phyloP scores from a whole-genome alignment of 2,113 vertebrate species.

The Erythrocercus mccallii region DNA sequence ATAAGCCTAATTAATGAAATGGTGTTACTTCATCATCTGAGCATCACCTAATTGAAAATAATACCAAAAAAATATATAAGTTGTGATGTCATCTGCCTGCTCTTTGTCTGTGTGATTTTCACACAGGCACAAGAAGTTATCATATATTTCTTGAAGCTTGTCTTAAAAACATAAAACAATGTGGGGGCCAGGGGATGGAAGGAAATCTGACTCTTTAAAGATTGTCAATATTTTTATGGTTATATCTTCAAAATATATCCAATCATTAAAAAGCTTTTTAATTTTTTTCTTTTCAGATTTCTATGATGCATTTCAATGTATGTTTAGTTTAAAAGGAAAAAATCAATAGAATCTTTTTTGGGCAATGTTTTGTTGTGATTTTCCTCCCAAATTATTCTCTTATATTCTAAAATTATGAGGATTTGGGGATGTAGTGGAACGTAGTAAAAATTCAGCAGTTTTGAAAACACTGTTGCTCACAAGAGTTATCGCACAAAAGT shows the following conservation, averaged over 20 bases:
- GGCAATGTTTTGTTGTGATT: neutral
- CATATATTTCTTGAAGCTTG: neutral
- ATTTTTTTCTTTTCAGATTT: neutral
- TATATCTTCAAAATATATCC: too few relatives aligned
- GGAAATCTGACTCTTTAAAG: neutral
- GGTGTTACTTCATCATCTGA: slow-evolving; percentile 7
- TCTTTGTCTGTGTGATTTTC: neutral
- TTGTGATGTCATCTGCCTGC: neutral
- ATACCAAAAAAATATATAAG: neutral
- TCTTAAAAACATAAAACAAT: neutral
- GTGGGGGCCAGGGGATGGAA: fast-evolving
- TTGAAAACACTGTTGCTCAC: neutral
- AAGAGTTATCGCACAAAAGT: neutral
- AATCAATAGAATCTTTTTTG: neutral
- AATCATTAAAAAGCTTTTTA: too few relatives aligned
- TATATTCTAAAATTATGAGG: neutral
- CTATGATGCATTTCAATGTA: fast-evolving
- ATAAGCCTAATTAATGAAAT: slow-evolving; percentile 18
- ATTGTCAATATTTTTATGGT: neutral
- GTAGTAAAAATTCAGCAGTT: neutral
- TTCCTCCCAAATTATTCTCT: neutral
- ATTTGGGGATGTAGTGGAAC: neutral
- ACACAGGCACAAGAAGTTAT: neutral
- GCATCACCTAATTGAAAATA: slow-evolving; percentile 27
- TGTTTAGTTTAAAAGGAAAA: neutral